Base-by-base conservation (phyloP, 2,113 vertebrate genomes). In the Notechis scutatus region DNA sequence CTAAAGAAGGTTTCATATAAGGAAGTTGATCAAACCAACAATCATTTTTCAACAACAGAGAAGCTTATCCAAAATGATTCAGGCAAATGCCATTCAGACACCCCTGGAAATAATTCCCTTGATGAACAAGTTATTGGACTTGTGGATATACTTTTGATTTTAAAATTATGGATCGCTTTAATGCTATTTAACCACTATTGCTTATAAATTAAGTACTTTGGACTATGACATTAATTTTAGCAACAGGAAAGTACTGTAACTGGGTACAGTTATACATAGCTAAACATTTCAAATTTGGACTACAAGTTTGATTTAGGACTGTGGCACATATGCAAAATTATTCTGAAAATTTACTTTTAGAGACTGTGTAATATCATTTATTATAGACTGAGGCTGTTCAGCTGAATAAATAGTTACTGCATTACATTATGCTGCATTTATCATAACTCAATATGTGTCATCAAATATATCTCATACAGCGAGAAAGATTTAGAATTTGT, bases 401-500 rank as follows among this genome's bases (percentile, higher is more conserved):
- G 39, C 15, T 64, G 69, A 90, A 12, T 45, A 87, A 90, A 94
- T 89, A 29, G 64, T 90, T 90, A 18, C 55, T 92, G 34, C 7
- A 47, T 90, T 64, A 87, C 69, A 85, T 9, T n/a, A 21, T 42
- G 18, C 23, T 57, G 23, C 54, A 23, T 91, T 94, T 55, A 29
- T 93, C 55, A 89, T 86, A 94, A 89, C n/a, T 89, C 91, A 90
- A 64, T 42, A 92, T 92, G 47, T 90, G 50, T 57, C 20, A 90
- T 55, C 42, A 93, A 90, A 93, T 47, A 50, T 90, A 57, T 52
- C 61, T 93, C 81, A 85, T 57, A 91, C 11, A 45, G 87, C 4
- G 87, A 89, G 29, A 39, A 88, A 57, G 54, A 93, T 52, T 93
- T 90, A 93, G 92, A 93, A 90, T 90, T 86, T 61, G 74, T 90